A percentile compares a stretch with the other conserved stretches of the same genome.
Evolutionary conservation across 92 coral and sea anemone genomes (phyloP).

Genomic region (Phenganax subtilis): DNA sequence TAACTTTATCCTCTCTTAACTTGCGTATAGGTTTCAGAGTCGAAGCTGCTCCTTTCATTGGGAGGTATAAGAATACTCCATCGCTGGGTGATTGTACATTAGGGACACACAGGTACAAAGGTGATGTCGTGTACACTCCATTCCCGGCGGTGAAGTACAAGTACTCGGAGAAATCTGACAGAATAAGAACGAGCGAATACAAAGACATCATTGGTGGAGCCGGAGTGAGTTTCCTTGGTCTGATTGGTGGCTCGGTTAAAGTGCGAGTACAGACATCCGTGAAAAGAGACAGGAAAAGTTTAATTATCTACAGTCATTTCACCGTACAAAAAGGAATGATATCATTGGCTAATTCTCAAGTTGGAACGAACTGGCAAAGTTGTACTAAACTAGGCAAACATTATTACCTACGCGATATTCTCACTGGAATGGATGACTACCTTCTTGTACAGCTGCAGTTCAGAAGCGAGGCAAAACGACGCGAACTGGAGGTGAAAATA

Average conservation of each 20-base stretch:
- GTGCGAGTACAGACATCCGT: slow-evolving; percentile 7
- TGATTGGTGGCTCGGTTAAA: slow-evolving; percentile 23
- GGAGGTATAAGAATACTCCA: slow-evolving; percentile 9
- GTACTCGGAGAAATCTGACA: slow-evolving; percentile 9
- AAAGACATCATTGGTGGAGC: slow-evolving; percentile 24
- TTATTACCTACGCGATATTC: slow-evolving; percentile 24
- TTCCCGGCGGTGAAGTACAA: neutral
- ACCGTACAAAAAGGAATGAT: slow-evolving; percentile 16
- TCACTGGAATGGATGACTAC: slow-evolving; percentile 21
- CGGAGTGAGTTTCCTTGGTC: slow-evolving; percentile 18
- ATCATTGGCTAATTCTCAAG: slow-evolving; percentile 16
- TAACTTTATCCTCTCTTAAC: neutral
- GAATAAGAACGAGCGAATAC: slow-evolving; percentile 12
- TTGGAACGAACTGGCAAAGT: slow-evolving; percentile 29
- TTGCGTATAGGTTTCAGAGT: slow-evolving; percentile 12
- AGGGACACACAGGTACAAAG: slow-evolving; percentile 26
- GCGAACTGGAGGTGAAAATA: slow-evolving; percentile 8
- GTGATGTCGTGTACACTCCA: slow-evolving; percentile 19
- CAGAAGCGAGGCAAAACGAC: slow-evolving; percentile 16
- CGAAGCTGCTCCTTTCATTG: slow-evolving; percentile 7
- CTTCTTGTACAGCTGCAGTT: slow-evolving; percentile 23
- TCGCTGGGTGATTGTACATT: slow-evolving; percentile 19
- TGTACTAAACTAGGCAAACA: slow-evolving; percentile 14
- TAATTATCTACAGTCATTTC: slow-evolving; percentile 23
- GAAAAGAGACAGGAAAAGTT: slow-evolving; percentile 21